phyloP scores from a whole-genome alignment of 2,888 invertebrate genomes.

The Cetonia aurata region DNA sequence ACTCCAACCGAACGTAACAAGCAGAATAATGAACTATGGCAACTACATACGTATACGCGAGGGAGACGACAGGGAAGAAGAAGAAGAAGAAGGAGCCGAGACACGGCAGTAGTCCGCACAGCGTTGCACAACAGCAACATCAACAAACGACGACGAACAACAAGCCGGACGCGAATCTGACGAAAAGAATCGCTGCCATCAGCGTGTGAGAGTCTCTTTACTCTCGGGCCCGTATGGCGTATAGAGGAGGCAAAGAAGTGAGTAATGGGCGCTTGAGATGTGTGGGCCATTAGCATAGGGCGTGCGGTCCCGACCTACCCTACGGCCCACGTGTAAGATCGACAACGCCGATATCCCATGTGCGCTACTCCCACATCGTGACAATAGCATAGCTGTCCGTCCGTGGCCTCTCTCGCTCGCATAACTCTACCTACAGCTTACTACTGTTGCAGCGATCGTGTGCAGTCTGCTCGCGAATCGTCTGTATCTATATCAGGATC shows the following conservation, averaged over 20 bases:
- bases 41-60: too few relatives aligned
- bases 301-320: slow-evolving; percentile 58
- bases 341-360: slow-evolving; percentile 49
- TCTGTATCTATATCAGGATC: too few relatives aligned
- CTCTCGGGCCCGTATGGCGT: not conserved
- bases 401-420: slow-evolving; percentile 39
- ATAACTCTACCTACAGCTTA: slow-evolving; percentile 1
- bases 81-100: not conserved
- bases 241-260: slow-evolving; percentile 42
- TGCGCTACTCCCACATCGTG: slow-evolving; percentile 48
- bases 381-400: slow-evolving; percentile 46
- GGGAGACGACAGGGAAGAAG: not conserved
- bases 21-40: slow-evolving; percentile 5
- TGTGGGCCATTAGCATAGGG: slow-evolving; percentile 59
- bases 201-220: slow-evolving; percentile 1
- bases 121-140: not conserved
- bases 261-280: slow-evolving; percentile 53
- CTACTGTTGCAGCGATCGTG: too few relatives aligned
- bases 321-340: slow-evolving; percentile 58
- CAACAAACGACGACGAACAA: too few relatives aligned
- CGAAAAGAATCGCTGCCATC: not conserved
- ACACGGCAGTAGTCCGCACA: not conserved
- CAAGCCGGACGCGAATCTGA: not conserved
- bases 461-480: too few relatives aligned
- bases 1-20: slow-evolving; percentile 2